phyloP scores from a whole-genome alignment of 2,113 vertebrate species.

The Nothoprocta pentlandii region DNA sequence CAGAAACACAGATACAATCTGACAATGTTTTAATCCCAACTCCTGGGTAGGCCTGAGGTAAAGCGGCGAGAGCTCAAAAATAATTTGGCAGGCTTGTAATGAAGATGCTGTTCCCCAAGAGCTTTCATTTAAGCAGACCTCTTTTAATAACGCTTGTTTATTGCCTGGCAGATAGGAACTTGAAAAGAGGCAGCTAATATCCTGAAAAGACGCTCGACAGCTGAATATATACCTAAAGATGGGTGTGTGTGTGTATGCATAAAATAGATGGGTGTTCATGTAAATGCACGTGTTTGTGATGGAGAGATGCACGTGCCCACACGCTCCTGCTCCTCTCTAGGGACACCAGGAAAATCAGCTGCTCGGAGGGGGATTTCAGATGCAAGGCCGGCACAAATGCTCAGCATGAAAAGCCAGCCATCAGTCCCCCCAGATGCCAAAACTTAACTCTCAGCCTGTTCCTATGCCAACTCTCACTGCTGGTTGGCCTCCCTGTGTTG shows the following conservation, averaged over 20 bases:
- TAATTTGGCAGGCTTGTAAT: neutral
- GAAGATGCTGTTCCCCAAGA: neutral
- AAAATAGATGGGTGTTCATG: too few relatives aligned
- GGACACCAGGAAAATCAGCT: neutral
- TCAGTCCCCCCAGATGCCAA: neutral
- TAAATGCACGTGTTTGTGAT: rapidly evolving
- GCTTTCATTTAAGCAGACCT: neutral
- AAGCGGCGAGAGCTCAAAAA: neutral
- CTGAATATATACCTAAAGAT: too few relatives aligned
- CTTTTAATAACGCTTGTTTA: neutral
- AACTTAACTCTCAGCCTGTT: neutral
- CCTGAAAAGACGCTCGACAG: neutral
- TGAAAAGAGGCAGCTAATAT: neutral
- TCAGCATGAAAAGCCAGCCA: neutral
- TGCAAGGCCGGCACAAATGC: neutral
- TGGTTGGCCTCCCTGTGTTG: neutral
- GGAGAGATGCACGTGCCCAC: neutral
- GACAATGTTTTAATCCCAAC: neutral
- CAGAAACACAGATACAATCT: neutral
- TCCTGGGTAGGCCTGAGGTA: neutral
- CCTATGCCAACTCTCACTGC: neutral
- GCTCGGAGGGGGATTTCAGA: neutral
- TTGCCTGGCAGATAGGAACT: neutral
- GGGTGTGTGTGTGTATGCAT: too few relatives aligned
- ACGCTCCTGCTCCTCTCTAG: neutral